Conservation (phyloP, 2,888 invertebrate species). For the Tridacna gigas region DNA sequence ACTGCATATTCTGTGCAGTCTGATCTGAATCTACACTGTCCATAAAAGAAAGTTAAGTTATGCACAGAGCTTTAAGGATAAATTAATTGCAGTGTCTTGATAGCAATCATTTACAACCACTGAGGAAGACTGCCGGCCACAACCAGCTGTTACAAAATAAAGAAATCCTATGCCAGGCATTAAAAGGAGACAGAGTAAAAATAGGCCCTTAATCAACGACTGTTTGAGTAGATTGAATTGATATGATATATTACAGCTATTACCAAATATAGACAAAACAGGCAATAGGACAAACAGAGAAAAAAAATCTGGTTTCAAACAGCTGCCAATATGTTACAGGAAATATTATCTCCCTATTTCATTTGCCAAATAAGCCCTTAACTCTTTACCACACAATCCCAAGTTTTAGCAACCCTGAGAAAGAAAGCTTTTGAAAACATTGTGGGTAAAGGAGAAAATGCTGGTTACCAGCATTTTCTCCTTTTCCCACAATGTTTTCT, state of each 20-base stretch:
- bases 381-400: neutral
- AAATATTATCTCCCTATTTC: constrained; percentile 10
- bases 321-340: constrained; percentile 8
- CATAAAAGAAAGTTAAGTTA: too few relatives aligned
- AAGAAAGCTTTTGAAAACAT: too few relatives aligned
- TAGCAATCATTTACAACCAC: constrained; percentile 37
- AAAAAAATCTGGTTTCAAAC: neutral
- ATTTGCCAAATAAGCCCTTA: neutral
- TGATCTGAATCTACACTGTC: too few relatives aligned
- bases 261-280: constrained; percentile 10
- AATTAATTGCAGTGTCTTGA: constrained; percentile 57
- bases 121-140: constrained; percentile 17
- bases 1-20: too few relatives aligned
- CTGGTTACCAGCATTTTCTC: too few relatives aligned
- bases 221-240: neutral
- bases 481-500: too few relatives aligned
- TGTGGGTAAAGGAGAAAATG: too few relatives aligned
- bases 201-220: neutral
- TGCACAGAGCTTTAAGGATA: neutral
- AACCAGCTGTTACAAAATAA: constrained; percentile 14
- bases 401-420: too few relatives aligned
- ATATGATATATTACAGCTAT: constrained; percentile 12
- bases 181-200: neutral
- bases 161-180: constrained; percentile 3
- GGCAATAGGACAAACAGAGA: constrained; percentile 1